Base-by-base conservation (phyloP, 2,113 vertebrate genomes). In the Thalassoma bifasciatum region DNA sequence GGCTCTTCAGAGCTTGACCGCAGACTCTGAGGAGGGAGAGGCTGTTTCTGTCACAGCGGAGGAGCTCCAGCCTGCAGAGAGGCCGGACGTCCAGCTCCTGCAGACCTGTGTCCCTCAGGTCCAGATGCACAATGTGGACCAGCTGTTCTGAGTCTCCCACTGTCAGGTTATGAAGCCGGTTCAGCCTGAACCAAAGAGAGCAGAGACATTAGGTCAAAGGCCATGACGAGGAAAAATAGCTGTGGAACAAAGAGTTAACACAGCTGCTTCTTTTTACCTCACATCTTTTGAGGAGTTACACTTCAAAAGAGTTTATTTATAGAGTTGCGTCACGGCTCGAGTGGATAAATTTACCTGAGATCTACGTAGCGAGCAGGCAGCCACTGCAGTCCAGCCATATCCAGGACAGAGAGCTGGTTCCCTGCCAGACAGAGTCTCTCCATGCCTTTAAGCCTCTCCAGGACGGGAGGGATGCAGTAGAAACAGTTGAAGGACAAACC, bases 401-500 rank as follows among this genome's bases (percentile, higher is more conserved):
- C 92, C 84, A 99, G 65, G 77, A 71, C 75, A 10, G 88, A 87
- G 47, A 93, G 86, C 78, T 93, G 93, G 88, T 99, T 99, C 72
- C 97, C 98, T 10, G 97, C 94, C 96, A 99, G 95, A 51, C 98
- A 98, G 14, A 99, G 96, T 47, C 95, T 95, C 83, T 99, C 97
- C 92, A 97, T 77, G 83, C 88, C 84, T 19, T 54, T 17, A 6
- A 99, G 87, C 37, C 95, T 96, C 93, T 99, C 96, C 88, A 99
- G 82, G 10, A 99, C 93, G 4, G 93, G 88, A 2, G 97, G 96
- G 70, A 97, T 88, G 85, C 91, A 78, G 51, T 87, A 90, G 93
- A 99, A 99, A 64, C 94, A 92, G 10, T 99, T 99, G 92, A 99
- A 99, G 88, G 97, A 98, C 68, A 99, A 92, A 67, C 98, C 95